Evolutionary conservation across 2,888 invertebrate genomes (phyloP).

Genomic region (Noctua comes): DNA sequence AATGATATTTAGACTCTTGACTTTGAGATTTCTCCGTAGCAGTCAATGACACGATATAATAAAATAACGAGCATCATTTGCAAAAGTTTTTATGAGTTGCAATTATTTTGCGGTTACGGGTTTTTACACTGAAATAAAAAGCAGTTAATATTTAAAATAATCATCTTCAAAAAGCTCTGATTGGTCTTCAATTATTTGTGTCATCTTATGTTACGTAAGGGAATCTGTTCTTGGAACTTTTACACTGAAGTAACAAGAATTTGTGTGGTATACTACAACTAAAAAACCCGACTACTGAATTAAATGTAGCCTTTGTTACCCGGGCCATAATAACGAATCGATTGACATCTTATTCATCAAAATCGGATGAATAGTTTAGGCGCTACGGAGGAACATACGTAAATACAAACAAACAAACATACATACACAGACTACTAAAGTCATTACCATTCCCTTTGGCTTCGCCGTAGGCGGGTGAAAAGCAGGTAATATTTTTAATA

Average conservation of each 20-base stretch:
- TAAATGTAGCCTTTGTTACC: too few relatives aligned
- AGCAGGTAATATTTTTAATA: neutral
- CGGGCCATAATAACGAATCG: too few relatives aligned
- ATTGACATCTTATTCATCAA: too few relatives aligned
- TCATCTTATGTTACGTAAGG: neutral
- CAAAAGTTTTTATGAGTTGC: slow-evolving; percentile 34
- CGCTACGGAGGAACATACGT: too few relatives aligned
- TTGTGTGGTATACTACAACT: neutral
- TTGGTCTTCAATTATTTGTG: neutral
- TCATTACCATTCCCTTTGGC: too few relatives aligned
- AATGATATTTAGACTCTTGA: slow-evolving; percentile 29
- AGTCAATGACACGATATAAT: slow-evolving; percentile 26
- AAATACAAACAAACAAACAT: too few relatives aligned
- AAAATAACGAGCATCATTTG: slow-evolving; percentile 11
- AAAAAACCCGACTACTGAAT: too few relatives aligned
- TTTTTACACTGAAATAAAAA: slow-evolving; percentile 34
- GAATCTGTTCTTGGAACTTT: neutral
- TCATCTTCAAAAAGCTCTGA: neutral
- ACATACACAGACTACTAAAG: too few relatives aligned
- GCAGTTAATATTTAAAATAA: neutral
- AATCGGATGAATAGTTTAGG: too few relatives aligned
- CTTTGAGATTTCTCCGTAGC: slow-evolving; percentile 29
- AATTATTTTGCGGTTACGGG: slow-evolving; percentile 33
- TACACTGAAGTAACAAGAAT: neutral
- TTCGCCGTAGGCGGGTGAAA: too few relatives aligned